Base-by-base conservation (phyloP, 2,113 vertebrate genomes). In the Glaucomys volans region DNA sequence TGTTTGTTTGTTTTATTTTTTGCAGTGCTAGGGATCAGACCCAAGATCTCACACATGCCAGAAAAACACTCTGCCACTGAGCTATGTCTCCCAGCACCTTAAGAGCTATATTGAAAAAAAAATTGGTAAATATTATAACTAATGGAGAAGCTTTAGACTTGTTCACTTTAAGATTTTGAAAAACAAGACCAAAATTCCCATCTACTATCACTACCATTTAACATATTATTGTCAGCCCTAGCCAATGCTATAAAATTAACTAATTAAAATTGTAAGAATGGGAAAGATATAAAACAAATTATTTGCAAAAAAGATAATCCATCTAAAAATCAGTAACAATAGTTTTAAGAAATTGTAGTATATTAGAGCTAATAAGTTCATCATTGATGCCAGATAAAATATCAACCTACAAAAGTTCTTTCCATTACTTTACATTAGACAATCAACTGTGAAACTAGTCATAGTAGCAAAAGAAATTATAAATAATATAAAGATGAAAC, bases 401-500 rank as follows among this genome's bases (percentile, higher is more conserved):
- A 90, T 30, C n/a, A 93, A 82, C 16, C 32, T 71, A 75, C 20
- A 77, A 66, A 93, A 52, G 42, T 81, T 52, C 71, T 87, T 52
- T 86, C 40, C 22, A 54, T 92, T 62, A 69, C 14, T 88, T 80
- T 66, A 82, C 35, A 66, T 11, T 40, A 87, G 20, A 40, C 17
- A 71, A 59, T 47, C 20, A 94, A 87, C n/a, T 79, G 6, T 77
- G 44, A 71, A 32, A 87, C 9, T 91, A 81, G 7, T 77, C 2
- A 22, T 10, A 83, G 57, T 66, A 66, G 66, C 28, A 40, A 72
- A 87, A 57, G 35, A 72, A 72, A 18, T 66, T 71, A 83, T 47
- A 47, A 88, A 93, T 89, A 92, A 79, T 57, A 69, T 75, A 47
- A 90, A 90, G 18, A 11, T 77, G 37, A 94, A 90, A 87, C 42